A percentile compares a stretch with the other conserved stretches of the same genome.
These are phyloP conservation scores for Cryptotis parvus DNA, from an alignment of 2,113 vertebrate genomes.

Conservation along the genomic window DNA sequence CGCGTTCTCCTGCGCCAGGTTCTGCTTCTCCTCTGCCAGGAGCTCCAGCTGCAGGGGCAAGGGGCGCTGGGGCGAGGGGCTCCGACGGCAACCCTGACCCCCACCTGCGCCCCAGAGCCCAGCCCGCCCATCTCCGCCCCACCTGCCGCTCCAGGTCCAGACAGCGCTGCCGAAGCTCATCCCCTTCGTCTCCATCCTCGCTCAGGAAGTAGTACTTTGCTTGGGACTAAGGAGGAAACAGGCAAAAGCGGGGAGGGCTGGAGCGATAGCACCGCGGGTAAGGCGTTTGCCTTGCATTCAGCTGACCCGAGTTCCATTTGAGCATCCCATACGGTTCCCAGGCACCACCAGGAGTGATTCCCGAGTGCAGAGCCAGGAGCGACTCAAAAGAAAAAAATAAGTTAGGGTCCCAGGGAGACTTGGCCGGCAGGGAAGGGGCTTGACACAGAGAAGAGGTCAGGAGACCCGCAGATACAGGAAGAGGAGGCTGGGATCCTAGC, in stretches of 20 bases:
- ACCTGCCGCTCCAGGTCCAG: slow-evolving; percentile 93
- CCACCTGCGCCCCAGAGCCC: background rate
- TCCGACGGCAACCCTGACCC: background rate
- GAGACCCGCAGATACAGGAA: background rate
- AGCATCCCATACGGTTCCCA: no score
- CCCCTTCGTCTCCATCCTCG: slow-evolving; percentile 90
- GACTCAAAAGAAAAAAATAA: no score
- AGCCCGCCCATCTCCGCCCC: slow-evolving; percentile 54
- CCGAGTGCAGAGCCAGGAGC: no score
- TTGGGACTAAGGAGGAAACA: slow-evolving; percentile 87
- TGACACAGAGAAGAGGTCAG: background rate
- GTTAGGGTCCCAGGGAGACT: background rate
- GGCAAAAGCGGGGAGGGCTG: no score
- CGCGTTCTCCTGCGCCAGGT: slow-evolving; percentile 87
- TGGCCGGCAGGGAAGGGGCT: background rate
- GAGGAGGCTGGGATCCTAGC: background rate
- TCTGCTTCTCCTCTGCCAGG: slow-evolving; percentile 91
- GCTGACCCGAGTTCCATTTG: no score
- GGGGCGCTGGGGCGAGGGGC: slow-evolving; percentile 48
- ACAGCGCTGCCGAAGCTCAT: slow-evolving; percentile 89
- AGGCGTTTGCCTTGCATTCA: no score
- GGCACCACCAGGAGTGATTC: no score
- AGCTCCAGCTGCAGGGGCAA: slow-evolving; percentile 85
- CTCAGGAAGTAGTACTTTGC: slow-evolving; percentile 96
- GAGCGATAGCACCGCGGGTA: no score